phyloP scores from a whole-genome alignment of 2,888 invertebrate species.

The Beris morrisii region DNA sequence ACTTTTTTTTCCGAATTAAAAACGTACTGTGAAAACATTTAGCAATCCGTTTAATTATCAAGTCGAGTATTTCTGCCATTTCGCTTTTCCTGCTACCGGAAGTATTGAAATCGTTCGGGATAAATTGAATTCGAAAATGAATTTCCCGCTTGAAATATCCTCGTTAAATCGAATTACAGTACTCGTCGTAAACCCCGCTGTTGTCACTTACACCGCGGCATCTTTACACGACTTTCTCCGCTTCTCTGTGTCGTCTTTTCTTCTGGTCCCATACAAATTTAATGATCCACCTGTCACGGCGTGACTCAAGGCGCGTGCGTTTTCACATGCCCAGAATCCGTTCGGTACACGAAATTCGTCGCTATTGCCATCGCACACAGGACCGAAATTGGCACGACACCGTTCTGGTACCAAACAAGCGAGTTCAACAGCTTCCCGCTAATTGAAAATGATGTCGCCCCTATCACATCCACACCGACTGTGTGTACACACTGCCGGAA shows the following conservation, averaged over 20 bases:
- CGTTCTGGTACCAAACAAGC: slow-evolving; percentile 20
- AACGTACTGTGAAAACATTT: too few relatives aligned
- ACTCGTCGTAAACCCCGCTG: slow-evolving; percentile 1
- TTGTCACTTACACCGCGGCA: slow-evolving; percentile 3
- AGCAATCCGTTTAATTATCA: too few relatives aligned
- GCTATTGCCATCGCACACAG: not conserved
- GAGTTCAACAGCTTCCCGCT: slow-evolving; percentile 34
- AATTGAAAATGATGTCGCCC: slow-evolving; percentile 28
- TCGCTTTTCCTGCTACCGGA: not conserved
- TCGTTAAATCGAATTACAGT: slow-evolving; percentile 5
- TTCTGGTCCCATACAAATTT: slow-evolving; percentile 13
- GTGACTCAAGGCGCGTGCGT: slow-evolving; percentile 20
- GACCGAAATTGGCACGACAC: slow-evolving; percentile 4
- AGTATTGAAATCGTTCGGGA: not conserved
- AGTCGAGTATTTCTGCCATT: too few relatives aligned
- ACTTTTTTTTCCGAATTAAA: too few relatives aligned
- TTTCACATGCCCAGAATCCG: slow-evolving; percentile 13
- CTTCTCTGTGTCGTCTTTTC: not conserved
- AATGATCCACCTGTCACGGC: slow-evolving; percentile 31
- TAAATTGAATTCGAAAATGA: slow-evolving; percentile 11
- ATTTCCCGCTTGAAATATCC: slow-evolving; percentile 28
- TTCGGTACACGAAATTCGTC: not conserved
- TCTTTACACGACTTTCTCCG: not conserved
- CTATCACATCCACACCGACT: not conserved
- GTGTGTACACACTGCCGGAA: slow-evolving; percentile 20